phyloP scores from a whole-genome alignment of 2,113 vertebrate species.

The Sorex fumeus region DNA sequence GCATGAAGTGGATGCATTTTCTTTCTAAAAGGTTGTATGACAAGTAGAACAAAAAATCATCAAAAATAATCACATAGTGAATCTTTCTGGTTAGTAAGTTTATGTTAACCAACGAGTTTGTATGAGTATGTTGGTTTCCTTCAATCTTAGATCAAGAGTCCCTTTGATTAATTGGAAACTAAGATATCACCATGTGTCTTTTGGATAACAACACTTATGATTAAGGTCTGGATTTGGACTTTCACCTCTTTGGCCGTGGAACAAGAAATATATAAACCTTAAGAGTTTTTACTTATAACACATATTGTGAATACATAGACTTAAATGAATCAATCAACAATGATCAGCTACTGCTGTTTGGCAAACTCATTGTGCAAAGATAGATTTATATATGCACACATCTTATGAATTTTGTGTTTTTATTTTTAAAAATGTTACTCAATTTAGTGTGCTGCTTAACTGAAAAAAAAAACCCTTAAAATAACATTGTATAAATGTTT shows the following conservation, averaged over 20 bases:
- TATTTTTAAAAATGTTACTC: neutral
- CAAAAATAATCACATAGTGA: neutral
- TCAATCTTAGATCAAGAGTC: constrained; percentile 34
- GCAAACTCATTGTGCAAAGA: neutral
- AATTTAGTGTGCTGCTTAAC: constrained; percentile 22
- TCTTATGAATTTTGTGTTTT: neutral
- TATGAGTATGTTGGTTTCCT: neutral
- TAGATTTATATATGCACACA: neutral
- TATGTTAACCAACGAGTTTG: neutral
- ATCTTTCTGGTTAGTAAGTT: neutral
- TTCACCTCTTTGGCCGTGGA: neutral
- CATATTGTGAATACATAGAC: neutral
- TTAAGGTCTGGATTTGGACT: neutral
- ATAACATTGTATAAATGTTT: constrained; percentile 14
- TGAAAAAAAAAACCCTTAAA: neutral
- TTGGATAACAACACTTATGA: neutral
- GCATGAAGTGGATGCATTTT: neutral
- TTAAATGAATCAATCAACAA: no score
- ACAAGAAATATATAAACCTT: neutral
- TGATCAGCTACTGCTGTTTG: neutral
- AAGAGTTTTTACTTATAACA: constrained; percentile 29
- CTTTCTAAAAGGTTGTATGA: neutral
- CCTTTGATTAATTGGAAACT: constrained; percentile 44
- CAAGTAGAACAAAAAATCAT: neutral
- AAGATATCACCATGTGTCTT: constrained; percentile 1